Base-by-base conservation (phyloP, 2,113 vertebrate genomes). In the Glaucomys volans region DNA sequence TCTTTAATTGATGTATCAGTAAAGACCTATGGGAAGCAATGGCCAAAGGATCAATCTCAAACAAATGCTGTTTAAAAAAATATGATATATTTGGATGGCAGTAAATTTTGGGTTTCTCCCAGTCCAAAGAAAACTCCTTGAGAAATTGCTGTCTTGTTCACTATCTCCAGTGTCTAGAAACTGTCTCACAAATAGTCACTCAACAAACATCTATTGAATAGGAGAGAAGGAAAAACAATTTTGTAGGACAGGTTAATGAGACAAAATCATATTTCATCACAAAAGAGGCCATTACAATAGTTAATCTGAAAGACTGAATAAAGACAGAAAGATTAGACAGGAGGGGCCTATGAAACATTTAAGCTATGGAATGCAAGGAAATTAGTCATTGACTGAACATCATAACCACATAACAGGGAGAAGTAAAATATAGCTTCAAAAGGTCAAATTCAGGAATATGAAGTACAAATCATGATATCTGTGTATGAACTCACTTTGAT, bases 391-490 rank as follows among this genome's bases (percentile, higher is more conserved):
- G 6, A 37, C 14, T 57, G 32, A 72, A 86, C 37, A 17, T 32
- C 13, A 74, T 66, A 79, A 86, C 64, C 12, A 89, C n/a, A 86
- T 16, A 71, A 40, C 22, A 59, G 13, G 4, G 2, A 72, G 8
- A 66, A 90, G 77, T 93, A 20, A 95, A 92, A 66, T 83, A 87
- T 62, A 69, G 14, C 10, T 67, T 57, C n/a, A 87, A 54, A 16
- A 4, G 10, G 5, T 94, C 69, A 77, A 83, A 18, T 64, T 82
- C 74, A 90, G 24, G 24, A 67, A 72, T 18, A 5, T 14, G 4
- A 17, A 95, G 74, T 28, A 2, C 11, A 89, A 81, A 66, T 47
- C 80, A 81, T 72, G 44, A 71, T 30, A n/a, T 18, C 8, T 35
- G 59, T 52, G 47, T 7, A 90, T 40, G 32, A 91, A 69, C 26